Conservation (phyloP, 2,888 invertebrate species). For the Ferdinandea cuprea region DNA sequence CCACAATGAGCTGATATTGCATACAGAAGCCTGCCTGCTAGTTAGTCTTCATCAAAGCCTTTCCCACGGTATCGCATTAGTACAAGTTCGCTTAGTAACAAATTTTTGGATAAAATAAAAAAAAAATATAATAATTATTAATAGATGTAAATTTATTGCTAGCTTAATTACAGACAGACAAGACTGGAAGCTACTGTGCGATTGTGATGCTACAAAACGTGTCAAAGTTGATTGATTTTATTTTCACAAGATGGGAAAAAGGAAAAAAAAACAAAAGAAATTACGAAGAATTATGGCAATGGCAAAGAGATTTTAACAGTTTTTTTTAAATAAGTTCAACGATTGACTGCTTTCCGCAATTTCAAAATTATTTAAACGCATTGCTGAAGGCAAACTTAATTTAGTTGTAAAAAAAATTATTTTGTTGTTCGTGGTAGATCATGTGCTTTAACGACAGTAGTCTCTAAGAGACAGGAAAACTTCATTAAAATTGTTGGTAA, state of each 20-base stretch:
- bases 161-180: constrained; percentile 43
- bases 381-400: too few relatives aligned
- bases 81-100: constrained; percentile 34
- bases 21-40: constrained; percentile 25
- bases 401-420: too few relatives aligned
- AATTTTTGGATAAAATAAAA: constrained; percentile 24
- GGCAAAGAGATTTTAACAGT: too few relatives aligned
- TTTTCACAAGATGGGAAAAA: constrained; percentile 1
- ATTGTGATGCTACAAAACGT: constrained; percentile 8
- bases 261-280: not conserved
- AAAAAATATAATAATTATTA: constrained; percentile 24
- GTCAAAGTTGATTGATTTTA: constrained; percentile 27
- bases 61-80: constrained; percentile 56
- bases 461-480: too few relatives aligned
- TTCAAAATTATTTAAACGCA: too few relatives aligned
- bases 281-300: too few relatives aligned
- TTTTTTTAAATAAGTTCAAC: too few relatives aligned
- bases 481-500: too few relatives aligned
- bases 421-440: too few relatives aligned
- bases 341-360: too few relatives aligned
- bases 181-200: constrained; percentile 40
- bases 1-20: constrained; percentile 18
- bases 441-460: too few relatives aligned
- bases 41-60: constrained; percentile 36
- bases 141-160: constrained; percentile 57